Base-by-base conservation (phyloP, 2,113 vertebrate genomes). In the Neomonachus schauinslandi region DNA sequence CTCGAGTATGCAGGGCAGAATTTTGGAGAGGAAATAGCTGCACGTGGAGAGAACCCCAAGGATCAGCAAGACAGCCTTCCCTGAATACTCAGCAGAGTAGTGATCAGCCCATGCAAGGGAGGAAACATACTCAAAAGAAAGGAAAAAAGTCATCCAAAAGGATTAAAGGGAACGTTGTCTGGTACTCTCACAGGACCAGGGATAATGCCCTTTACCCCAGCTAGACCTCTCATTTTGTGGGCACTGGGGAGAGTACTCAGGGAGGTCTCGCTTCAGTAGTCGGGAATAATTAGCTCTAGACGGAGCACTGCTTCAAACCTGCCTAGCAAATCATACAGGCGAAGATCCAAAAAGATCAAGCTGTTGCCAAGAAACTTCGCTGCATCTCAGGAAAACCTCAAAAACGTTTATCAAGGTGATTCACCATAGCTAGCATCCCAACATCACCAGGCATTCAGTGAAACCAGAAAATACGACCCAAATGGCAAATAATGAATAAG, bases 1-100 rank as follows among this genome's bases (percentile, higher is more conserved):
- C 24, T 10, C 4, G 7, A 1, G 7, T 5, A 16, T 0, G 0
- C 1, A 33, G 33, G 42, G 28, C 8, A 87, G 42, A 46, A 5
- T 42, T 82, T 5, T 4, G n/a, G 57, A 67, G 57, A 74, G 12
- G 36, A 51, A 15, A 93, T 28, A n/a, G 22, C 13, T 14, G 5
- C 9, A 11, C 4, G 11, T 28, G 42, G 72, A 53, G 28, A 51
- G 46, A 12, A 18, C 13, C 71, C 71, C 14, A 7, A 71, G 46
- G 46, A 65, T 51, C 19, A 13, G 42, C 42, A 55, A 49, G 26
- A n/a, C 0, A 18, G 24, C 33, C 72, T 19, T 26, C 8, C 49
- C 4, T n/a, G 24, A 22, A 10, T 14, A 33, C 42, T 55, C 51
- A 33, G 19, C 24, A 1, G n/a, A 84, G 18, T 6, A 15, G 51